Conservation (phyloP, 2,113 vertebrate genomes). For the Muntiacus reevesi region DNA sequence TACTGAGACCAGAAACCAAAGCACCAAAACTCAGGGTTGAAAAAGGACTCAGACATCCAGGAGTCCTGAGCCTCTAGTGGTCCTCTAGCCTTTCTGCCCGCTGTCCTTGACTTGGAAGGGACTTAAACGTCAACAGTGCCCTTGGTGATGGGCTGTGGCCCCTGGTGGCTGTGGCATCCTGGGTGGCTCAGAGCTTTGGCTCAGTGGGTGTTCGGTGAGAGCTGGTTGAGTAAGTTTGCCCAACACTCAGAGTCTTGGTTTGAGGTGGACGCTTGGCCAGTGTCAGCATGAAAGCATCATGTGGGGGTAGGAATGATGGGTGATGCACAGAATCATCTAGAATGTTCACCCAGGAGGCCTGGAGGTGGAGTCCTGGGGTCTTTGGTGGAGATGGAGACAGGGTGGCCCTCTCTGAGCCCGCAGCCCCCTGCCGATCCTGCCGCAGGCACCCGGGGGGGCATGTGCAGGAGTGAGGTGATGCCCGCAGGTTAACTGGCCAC, state of each 20-base stretch:
- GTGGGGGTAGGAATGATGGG: background rate
- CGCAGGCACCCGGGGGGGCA: rapidly evolving
- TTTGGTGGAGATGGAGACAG: background rate
- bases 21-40: background rate
- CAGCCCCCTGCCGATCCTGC: background rate
- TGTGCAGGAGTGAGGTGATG: rapidly evolving
- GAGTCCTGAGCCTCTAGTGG: rapidly evolving
- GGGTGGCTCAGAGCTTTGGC: rapidly evolving
- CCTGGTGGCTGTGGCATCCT: no score
- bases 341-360: background rate
- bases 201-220: rapidly evolving
- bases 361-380: background rate
- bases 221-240: background rate
- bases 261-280: rapidly evolving
- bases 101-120: background rate
- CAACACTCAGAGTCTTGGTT: rapidly evolving
- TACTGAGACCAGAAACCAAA: background rate
- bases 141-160: background rate
- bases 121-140: background rate
- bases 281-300: rapidly evolving
- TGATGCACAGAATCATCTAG: background rate
- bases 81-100: background rate
- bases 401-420: background rate
- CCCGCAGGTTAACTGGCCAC: no score
- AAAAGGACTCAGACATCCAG: no score